Conservation (phyloP, 2,888 invertebrate species). For the Hemicrepidius hirtus region DNA sequence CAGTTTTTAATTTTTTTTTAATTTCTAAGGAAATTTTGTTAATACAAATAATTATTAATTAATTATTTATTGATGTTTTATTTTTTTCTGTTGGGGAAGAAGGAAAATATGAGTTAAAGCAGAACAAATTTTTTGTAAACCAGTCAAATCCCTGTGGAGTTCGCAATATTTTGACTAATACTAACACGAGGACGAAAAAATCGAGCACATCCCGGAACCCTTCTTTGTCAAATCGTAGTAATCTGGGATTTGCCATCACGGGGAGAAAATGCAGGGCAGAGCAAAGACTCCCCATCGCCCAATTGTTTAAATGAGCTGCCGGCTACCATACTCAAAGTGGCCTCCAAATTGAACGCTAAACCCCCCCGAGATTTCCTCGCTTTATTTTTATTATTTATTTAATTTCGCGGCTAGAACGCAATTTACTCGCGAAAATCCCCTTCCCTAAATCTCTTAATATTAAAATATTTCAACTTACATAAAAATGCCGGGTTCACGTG, state of each 20-base stretch:
- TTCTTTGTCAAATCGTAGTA: slow-evolving; percentile 34
- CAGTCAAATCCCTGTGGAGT: neutral
- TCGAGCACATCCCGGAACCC: slow-evolving; percentile 19
- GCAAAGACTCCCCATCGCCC: slow-evolving; percentile 37
- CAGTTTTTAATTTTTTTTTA: no score
- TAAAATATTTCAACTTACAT: neutral
- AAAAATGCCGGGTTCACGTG: slow-evolving; percentile 64
- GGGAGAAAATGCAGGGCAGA: slow-evolving; percentile 25
- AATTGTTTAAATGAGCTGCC: slow-evolving; percentile 40
- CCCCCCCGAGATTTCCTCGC: slow-evolving; percentile 55
- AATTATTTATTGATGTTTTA: no score
- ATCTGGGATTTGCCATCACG: slow-evolving; percentile 39
- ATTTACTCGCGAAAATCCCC: neutral
- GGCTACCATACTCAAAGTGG: slow-evolving; percentile 47
- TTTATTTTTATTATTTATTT: slow-evolving; percentile 59
- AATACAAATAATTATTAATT: no score
- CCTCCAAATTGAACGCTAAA: slow-evolving; percentile 59
- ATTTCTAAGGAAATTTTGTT: no score
- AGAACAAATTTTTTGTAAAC: neutral
- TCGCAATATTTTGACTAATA: slow-evolving; percentile 10
- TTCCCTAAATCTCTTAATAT: neutral
- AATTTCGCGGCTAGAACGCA: slow-evolving; percentile 48
- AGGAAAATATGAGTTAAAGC: neutral
- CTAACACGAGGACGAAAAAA: neutral
- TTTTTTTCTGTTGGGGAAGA: neutral